Conservation (phyloP, 2,888 invertebrate genomes). For the Thecocarcelia acutangulata region DNA sequence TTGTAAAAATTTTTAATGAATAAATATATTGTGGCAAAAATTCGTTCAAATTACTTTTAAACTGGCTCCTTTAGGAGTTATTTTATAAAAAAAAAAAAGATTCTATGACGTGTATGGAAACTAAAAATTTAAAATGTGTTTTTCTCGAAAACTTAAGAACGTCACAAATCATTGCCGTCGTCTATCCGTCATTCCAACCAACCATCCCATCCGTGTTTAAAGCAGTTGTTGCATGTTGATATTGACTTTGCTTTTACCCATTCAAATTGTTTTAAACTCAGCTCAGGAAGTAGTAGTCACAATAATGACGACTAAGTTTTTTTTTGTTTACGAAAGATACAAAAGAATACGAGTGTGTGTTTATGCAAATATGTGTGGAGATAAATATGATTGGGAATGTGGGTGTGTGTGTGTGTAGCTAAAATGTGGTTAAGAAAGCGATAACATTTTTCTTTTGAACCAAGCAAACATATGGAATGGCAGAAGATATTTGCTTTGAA, state of each 20-base stretch:
- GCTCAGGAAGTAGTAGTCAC: constrained; percentile 68
- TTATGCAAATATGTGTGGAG: no score
- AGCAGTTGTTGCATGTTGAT: constrained; percentile 1
- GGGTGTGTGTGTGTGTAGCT: neutral
- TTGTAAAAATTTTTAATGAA: no score
- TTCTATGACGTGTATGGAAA: no score
- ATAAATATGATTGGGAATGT: neutral
- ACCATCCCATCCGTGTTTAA: neutral
- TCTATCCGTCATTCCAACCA: neutral
- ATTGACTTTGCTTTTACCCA: constrained; percentile 21
- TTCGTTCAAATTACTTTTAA: no score
- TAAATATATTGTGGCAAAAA: no score
- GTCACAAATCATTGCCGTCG: constrained; percentile 1
- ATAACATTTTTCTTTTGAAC: constrained; percentile 22
- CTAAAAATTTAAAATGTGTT: no score
- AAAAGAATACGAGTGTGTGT: neutral
- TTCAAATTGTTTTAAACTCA: constrained; percentile 18
- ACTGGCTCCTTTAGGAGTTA: no score
- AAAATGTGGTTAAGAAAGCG: constrained; percentile 12
- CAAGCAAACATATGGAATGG: neutral
- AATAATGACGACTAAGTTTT: constrained; percentile 66
- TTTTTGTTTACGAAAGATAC: constrained; percentile 43
- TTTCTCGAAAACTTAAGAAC: constrained; percentile 12
- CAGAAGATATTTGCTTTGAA: neutral
- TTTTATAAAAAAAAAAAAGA: no score